A percentile compares a stretch with the other conserved stretches of the same genome.
Evolutionary conservation across 2,888 invertebrate species (phyloP).

Genomic region (Trachelus tabidus): DNA sequence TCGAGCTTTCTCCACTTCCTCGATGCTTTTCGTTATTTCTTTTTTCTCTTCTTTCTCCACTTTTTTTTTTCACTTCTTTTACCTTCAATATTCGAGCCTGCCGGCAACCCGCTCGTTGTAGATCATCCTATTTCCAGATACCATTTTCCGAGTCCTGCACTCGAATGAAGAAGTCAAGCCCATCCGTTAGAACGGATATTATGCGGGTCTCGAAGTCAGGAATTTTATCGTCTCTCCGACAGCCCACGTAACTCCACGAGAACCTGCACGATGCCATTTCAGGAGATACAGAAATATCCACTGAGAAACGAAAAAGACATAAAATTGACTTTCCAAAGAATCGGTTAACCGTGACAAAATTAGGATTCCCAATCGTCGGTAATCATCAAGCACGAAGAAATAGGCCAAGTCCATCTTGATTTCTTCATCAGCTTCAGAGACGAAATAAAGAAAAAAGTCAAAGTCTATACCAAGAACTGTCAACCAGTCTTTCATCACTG

Average conservation of each 20-base stretch:
- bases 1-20: background rate
- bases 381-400: background rate
- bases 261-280: background rate
- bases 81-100: background rate
- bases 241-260: background rate
- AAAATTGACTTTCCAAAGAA: background rate
- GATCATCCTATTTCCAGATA: conserved; percentile 1
- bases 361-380: background rate
- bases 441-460: conserved; percentile 22
- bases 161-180: background rate
- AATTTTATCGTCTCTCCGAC: background rate
- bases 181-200: background rate
- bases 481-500: background rate
- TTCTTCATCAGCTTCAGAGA: conserved; percentile 30
- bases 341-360: background rate
- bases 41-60: background rate
- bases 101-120: background rate
- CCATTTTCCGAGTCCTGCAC: background rate
- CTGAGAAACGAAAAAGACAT: background rate
- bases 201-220: background rate
- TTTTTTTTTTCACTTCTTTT: background rate
- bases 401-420: conserved; percentile 21
- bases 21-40: background rate
- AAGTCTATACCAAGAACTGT: background rate
- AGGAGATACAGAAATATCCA: background rate